These are phyloP conservation scores for Acropora yongei DNA, from an alignment of 64 coral and sea anemone species.

Conservation along the genomic window DNA sequence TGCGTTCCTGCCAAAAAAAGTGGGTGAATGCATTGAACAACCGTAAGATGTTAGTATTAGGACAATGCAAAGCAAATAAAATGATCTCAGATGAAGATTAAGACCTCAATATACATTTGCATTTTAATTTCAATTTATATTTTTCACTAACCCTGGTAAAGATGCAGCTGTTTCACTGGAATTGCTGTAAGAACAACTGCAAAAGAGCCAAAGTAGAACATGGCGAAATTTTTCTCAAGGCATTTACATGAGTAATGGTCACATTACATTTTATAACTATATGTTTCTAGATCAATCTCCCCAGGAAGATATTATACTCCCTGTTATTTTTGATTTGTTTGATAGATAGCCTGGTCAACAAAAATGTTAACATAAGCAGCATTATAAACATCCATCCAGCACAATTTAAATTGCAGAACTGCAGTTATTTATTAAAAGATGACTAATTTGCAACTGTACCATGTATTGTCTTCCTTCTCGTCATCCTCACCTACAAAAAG, in stretches of 20 bases:
- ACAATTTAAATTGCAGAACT: slow-evolving; percentile 4
- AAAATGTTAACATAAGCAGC: slow-evolving; percentile 32
- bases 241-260: slow-evolving; percentile 17
- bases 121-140: slow-evolving; percentile 10
- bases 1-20: background rate
- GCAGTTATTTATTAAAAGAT: slow-evolving; percentile 22
- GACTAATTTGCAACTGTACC: slow-evolving; percentile 50
- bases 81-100: slow-evolving; percentile 5
- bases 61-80: slow-evolving; percentile 15
- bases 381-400: background rate
- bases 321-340: slow-evolving; percentile 1
- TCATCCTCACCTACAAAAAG: slow-evolving; percentile 10
- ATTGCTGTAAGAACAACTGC: slow-evolving; percentile 27
- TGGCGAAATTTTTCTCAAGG: slow-evolving; percentile 18
- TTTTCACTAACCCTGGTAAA: slow-evolving; percentile 7
- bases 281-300: background rate
- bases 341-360: slow-evolving; percentile 26
- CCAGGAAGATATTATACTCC: background rate
- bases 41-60: slow-evolving; percentile 15
- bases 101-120: slow-evolving; percentile 16
- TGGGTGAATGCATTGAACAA: slow-evolving; percentile 17
- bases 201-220: slow-evolving; percentile 19
- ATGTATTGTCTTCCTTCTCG: slow-evolving; percentile 4
- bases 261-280: background rate
- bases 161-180: slow-evolving; percentile 9